Conservation (phyloP, 2,888 invertebrate species). For the Lysandra coridon region DNA sequence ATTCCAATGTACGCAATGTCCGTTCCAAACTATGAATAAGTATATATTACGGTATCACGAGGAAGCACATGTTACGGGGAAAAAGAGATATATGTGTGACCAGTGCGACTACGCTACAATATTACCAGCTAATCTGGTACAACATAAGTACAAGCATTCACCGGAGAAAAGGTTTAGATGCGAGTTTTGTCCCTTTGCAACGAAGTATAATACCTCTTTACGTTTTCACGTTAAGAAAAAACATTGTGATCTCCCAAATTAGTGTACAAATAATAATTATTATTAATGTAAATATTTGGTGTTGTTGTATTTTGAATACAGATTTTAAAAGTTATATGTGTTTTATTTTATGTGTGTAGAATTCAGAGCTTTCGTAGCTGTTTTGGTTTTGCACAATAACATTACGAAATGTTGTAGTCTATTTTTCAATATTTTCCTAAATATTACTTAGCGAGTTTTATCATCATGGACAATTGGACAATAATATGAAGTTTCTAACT, state of each 20-base stretch:
- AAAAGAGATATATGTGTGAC: conserved; percentile 64
- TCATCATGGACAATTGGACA: too few species aligned
- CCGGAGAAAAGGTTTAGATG: conserved; percentile 71
- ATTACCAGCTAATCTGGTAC: conserved; percentile 68
- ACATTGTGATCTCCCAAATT: conserved; percentile 73
- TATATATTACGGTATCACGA: conserved; percentile 70
- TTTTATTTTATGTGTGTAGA: background rate
- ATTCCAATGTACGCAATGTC: conserved; percentile 65
- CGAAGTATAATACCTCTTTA: conserved; percentile 72
- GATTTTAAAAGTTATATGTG: conserved; percentile 40
- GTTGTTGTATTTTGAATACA: conserved; percentile 49
- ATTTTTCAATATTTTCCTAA: too few species aligned
- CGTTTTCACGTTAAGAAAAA: conserved; percentile 73
- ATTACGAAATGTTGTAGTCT: too few species aligned
- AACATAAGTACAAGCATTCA: conserved; percentile 74
- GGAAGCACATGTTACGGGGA: conserved; percentile 68
- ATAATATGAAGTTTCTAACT: too few species aligned
- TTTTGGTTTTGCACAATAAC: too few species aligned
- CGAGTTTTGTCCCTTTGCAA: conserved; percentile 71
- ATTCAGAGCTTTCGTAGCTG: background rate
- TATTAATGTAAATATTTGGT: conserved; percentile 50
- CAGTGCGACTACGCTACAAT: conserved; percentile 72
- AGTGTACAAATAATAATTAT: conserved; percentile 46
- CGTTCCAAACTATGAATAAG: conserved; percentile 73
- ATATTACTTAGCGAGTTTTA: too few species aligned